Evolutionary conservation across 2,888 invertebrate species (phyloP).

Genomic region (Phengaris arion): DNA sequence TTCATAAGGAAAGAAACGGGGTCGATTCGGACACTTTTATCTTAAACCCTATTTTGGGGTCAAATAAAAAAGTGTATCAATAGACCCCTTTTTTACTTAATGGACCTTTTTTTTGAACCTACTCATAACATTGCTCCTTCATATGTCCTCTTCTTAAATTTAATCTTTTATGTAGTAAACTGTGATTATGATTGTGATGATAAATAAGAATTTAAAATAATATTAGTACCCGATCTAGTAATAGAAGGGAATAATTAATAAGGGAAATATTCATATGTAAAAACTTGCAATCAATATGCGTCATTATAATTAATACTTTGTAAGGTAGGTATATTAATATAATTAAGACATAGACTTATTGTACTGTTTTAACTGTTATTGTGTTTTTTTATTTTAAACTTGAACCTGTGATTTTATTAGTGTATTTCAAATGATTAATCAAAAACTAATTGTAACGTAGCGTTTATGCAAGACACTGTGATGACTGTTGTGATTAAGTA

Average conservation of each 20-base stretch:
- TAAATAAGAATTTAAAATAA: slow-evolving; percentile 40
- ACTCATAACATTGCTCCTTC: slow-evolving; percentile 41
- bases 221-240: slow-evolving; percentile 40
- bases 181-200: slow-evolving; percentile 36
- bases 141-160: slow-evolving; percentile 41
- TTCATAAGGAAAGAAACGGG: slow-evolving; percentile 39
- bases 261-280: slow-evolving; percentile 40
- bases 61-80: slow-evolving; percentile 41
- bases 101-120: slow-evolving; percentile 41
- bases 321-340: slow-evolving; percentile 40
- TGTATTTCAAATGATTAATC: slow-evolving; percentile 41
- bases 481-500: slow-evolving; percentile 40
- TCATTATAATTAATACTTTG: slow-evolving; percentile 41
- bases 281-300: slow-evolving; percentile 41
- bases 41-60: slow-evolving; percentile 40
- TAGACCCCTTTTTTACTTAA: slow-evolving; percentile 34
- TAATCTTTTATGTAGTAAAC: slow-evolving; percentile 26
- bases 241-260: slow-evolving; percentile 40
- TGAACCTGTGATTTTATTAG: slow-evolving; percentile 42
- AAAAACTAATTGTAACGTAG: slow-evolving; percentile 34
- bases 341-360: slow-evolving; percentile 41
- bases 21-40: slow-evolving; percentile 41
- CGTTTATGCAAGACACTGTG: slow-evolving; percentile 36
- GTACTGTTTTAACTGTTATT: slow-evolving; percentile 42
- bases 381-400: slow-evolving; percentile 42